A percentile compares a stretch with the other conserved stretches of the same genome.
Conservation (phyloP, 2,888 invertebrate genomes). For the Cheilosia vulpina region DNA sequence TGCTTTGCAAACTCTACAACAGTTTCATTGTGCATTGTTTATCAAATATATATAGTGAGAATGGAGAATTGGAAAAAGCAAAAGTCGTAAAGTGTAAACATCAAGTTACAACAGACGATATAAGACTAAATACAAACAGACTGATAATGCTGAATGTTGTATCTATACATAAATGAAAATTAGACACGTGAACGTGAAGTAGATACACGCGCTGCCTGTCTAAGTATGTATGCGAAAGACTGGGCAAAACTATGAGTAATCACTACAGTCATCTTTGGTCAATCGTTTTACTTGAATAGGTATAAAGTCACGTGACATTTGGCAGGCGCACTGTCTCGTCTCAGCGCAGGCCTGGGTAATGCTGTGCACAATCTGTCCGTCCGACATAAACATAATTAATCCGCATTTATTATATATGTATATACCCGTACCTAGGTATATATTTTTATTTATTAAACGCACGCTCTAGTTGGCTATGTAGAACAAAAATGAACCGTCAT, state of each 20-base stretch:
- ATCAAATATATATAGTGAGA: not conserved
- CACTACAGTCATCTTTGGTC: not conserved
- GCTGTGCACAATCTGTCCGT: constrained; percentile 27
- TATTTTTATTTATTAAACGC: constrained; percentile 26
- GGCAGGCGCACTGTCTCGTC: not conserved
- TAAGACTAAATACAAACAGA: not conserved
- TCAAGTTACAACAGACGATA: constrained; percentile 3
- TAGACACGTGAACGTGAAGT: constrained; percentile 15
- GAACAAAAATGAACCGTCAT: constrained; percentile 15
- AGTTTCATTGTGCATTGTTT: constrained; percentile 13
- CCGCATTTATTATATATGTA: not conserved
- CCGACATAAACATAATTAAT: constrained; percentile 22
- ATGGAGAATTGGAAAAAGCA: not conserved
- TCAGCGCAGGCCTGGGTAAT: constrained; percentile 2
- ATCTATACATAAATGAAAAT: not conserved
- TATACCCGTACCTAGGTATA: not conserved
- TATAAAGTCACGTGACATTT: no score
- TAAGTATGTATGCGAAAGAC: no score
- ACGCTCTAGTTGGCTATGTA: not conserved
- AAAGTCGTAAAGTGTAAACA: constrained; percentile 20
- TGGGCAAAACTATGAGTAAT: not conserved
- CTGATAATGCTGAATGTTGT: not conserved
- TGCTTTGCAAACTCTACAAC: not conserved
- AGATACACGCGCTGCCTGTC: not conserved
- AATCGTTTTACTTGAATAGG: no score